Base-by-base conservation (phyloP, 2,113 vertebrate genomes). In the Cyprinus carpio region DNA sequence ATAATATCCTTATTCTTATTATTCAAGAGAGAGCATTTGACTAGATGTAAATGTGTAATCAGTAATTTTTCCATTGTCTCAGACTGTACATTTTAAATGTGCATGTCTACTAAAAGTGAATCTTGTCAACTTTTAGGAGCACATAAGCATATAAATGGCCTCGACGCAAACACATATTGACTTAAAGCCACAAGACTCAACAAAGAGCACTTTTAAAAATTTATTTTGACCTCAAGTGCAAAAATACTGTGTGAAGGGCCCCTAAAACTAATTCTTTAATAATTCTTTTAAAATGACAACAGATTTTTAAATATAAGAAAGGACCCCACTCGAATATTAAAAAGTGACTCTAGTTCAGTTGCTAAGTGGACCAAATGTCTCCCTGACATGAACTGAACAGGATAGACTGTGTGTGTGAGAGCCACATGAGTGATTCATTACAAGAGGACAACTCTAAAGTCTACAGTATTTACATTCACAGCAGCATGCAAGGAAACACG, bases 401-500 rank as follows among this genome's bases (percentile, higher is more conserved):
- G 83, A 69, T 20, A 80, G 84, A 9, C 62, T 82, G 79, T 67
- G 51, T 67, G 51, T 84, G 75, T 67, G 37, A 56, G 25, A 37
- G 85, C 37, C 76, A 27, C 87, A 76, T 65, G 77, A 86, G 62
- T 25, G 76, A 87, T 78, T 87, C 76, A 81, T 85, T 34, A 89
- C 71, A 85, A 85, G 54, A 86, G 74, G 46, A 56, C 60, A 37
- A 69, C 78, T 65, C 25, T 11, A 12, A 56, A 43, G 34, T 82
- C 74, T 62, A n/a, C 72, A 74, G 85, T 87, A 80, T 87, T 79
- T 49, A 71, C 87, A 86, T 62, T 89, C 92, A 89, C 84, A 76
- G 76, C 77, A 86, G 85, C 93, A 93, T 94, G 93, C 93, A 92
- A 72, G 51, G 16, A 46, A 81, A 13, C 72, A 78, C 25, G 72